Evolutionary conservation across 2,113 vertebrate genomes (phyloP), one percentile per base, ranked within the genome.

Genomic region (Laticauda laticaudata): DNA sequence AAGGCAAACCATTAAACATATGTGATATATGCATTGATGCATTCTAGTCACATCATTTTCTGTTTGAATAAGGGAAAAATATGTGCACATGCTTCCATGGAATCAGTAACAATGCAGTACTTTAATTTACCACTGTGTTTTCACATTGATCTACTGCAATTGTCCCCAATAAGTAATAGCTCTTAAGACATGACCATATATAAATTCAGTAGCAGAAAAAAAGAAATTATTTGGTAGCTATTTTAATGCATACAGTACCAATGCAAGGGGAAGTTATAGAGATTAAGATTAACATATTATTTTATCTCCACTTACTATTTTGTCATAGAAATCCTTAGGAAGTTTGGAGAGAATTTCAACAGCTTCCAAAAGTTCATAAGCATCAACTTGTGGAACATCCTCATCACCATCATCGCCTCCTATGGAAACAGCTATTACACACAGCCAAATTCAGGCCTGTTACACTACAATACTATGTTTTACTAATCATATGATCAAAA

Each of bases 261-360:
- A n/a, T 86, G 53, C 26, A 54, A 56, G 81, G 14, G 3, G 53
- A 61, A 15, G 59, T 90, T 64, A 59, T 11, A 64, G 55, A 93
- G 14, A 90, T 9, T 34, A 86, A 34, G 39, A 29, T 88, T 45
- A 92, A 90, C 21, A 21, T 43, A 39, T 81, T 43, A 18, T 43
- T 51, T 43, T 53, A 53, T 29, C 45, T 86, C 87, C 90, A 97
- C 99, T 97, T 97, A 99, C 99, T 95, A 99, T 99, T 98, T 99
- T 99, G 23, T 99, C 99, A 96, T 99, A 99, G 96, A 99, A 99
- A 94, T 99, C 99, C 98, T 99, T 99, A 59, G 99, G 99, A 95
- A 99, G 96, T 97, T 99, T 99, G 88, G 98, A 98, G 95, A 99
- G 98, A 96, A 99, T 98, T 95, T 99, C 99, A 93, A 99, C 98